Evolutionary conservation across 2,797 vertebrate genomes (phyloP).

Genomic region (Gila robusta): DNA sequence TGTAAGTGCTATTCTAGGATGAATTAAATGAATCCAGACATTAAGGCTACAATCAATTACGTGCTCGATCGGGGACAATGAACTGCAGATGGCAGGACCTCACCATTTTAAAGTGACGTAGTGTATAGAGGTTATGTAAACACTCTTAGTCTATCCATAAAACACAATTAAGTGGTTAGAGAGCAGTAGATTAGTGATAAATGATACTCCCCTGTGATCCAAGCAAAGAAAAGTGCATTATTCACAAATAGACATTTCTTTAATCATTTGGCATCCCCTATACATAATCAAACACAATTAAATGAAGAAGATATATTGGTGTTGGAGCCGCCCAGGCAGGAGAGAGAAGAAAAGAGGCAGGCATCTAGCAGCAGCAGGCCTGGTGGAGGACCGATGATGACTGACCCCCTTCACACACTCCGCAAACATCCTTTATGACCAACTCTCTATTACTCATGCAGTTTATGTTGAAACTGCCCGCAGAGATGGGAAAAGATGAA

Average conservation of each 20-base stretch:
- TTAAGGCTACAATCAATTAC: conserved; percentile 71
- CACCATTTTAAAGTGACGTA: conserved; percentile 13
- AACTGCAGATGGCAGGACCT: conserved; percentile 33
- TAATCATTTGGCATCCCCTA: background rate
- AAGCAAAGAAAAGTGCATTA: conserved; percentile 35
- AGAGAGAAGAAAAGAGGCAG: conserved; percentile 55
- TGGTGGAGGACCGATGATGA: conserved; percentile 63
- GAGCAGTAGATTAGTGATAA: conserved; percentile 31
- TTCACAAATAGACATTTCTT: conserved; percentile 25
- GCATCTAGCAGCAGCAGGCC: conserved; percentile 69
- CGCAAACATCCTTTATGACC: conserved; percentile 47
- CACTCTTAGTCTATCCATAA: conserved; percentile 30
- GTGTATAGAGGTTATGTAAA: conserved; percentile 28
- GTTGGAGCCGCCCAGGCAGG: conserved; percentile 52
- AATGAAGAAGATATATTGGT: conserved; percentile 15
- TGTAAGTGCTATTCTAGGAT: conserved; percentile 60
- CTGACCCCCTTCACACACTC: conserved; percentile 61
- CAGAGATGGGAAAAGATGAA: background rate
- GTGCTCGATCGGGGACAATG: conserved; percentile 16
- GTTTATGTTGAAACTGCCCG: background rate
- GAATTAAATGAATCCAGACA: conserved; percentile 66
- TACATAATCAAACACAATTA: conserved; percentile 22
- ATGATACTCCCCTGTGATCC: conserved; percentile 29
- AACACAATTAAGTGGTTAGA: conserved; percentile 34
- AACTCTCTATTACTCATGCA: background rate